Percentiles rank a stretch among this genome's conserved stretches.
phyloP scores from a whole-genome alignment of 2,888 invertebrate species.

The Yponomeuta plumbellus region DNA sequence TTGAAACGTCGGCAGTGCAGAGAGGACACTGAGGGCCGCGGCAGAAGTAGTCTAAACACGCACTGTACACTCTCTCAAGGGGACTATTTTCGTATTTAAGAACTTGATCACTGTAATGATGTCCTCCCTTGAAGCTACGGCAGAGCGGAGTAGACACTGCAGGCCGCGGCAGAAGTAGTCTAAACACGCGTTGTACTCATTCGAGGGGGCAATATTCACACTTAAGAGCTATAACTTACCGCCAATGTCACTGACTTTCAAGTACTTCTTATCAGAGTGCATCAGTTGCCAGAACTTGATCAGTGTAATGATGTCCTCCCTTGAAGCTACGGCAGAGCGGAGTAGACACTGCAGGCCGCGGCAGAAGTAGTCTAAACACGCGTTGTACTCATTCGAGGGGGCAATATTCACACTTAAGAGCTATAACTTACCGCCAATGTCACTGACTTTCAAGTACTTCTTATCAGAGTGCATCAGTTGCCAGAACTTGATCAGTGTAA shows the following conservation, averaged over 20 bases:
- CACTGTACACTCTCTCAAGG: slow-evolving; percentile 56
- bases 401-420: neutral
- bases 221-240: slow-evolving; percentile 57
- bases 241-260: slow-evolving; percentile 88
- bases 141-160: slow-evolving; percentile 90
- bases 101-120: slow-evolving; percentile 91
- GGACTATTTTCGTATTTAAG: slow-evolving; percentile 46
- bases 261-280: slow-evolving; percentile 95
- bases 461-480: slow-evolving; percentile 96
- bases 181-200: slow-evolving; percentile 85
- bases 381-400: slow-evolving; percentile 60
- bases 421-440: slow-evolving; percentile 80
- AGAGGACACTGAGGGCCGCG: slow-evolving; percentile 91
- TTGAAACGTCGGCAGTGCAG: slow-evolving; percentile 85
- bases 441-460: slow-evolving; percentile 90
- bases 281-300: slow-evolving; percentile 97
- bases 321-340: slow-evolving; percentile 83
- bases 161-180: slow-evolving; percentile 96
- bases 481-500: slow-evolving; percentile 93
- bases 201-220: neutral
- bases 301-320: slow-evolving; percentile 92
- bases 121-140: slow-evolving; percentile 89
- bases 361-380: slow-evolving; percentile 97
- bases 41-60: slow-evolving; percentile 97
- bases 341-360: slow-evolving; percentile 92